Percentiles rank a stretch among this genome's conserved stretches.
Evolutionary conservation across 2,113 vertebrate genomes (phyloP).

Genomic region (Lepidothrix coronata): DNA sequence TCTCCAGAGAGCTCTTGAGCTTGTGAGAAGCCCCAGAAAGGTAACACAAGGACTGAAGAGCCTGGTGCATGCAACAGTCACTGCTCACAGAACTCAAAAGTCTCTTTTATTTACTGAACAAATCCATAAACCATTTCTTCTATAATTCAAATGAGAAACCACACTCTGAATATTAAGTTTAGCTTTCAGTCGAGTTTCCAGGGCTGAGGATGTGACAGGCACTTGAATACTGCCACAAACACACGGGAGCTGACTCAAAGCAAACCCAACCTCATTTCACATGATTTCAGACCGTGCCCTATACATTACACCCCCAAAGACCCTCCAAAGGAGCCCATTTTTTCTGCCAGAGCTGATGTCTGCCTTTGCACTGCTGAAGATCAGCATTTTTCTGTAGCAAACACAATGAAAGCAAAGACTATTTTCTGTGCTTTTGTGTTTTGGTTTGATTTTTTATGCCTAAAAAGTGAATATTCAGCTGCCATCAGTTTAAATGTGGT

Average conservation of each 20-base stretch:
- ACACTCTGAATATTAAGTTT: background rate
- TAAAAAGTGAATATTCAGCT: background rate
- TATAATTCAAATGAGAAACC: background rate
- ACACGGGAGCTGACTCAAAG: background rate
- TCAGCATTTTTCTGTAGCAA: background rate
- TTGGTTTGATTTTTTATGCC: background rate
- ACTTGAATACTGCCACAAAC: background rate
- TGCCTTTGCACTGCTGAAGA: background rate
- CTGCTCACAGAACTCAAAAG: background rate
- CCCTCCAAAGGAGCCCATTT: background rate
- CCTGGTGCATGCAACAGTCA: background rate
- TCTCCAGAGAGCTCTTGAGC: background rate
- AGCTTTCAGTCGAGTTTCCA: background rate
- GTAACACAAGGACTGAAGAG: background rate
- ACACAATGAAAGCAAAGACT: too few relatives aligned
- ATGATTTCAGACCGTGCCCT: fast-evolving
- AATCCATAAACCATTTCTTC: background rate
- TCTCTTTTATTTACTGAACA: background rate
- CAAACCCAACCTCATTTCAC: background rate
- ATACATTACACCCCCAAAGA: background rate
- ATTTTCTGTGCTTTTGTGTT: background rate
- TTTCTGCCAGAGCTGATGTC: background rate
- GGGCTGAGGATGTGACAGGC: background rate
- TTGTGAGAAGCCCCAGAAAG: background rate
- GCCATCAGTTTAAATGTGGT: background rate